phyloP scores from a whole-genome alignment of 1,140 invertebrate genomes.

The Eufriesea mexicana region DNA sequence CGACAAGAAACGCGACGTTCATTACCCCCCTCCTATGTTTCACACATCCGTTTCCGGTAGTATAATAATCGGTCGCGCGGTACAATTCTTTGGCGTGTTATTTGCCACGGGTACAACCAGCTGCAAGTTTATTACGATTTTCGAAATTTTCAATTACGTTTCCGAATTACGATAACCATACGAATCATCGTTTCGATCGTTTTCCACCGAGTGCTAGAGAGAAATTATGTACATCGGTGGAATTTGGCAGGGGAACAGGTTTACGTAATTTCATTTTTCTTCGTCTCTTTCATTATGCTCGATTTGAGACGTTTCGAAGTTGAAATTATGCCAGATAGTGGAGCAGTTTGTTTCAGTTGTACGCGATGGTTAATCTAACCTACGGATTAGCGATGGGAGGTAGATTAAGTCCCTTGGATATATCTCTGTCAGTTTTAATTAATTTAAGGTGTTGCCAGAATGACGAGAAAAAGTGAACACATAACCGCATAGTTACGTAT shows the following conservation, averaged over 20 bases:
- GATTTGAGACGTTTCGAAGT: neutral
- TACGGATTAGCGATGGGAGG: neutral
- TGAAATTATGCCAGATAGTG: neutral
- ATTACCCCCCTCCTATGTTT: conserved; percentile 78
- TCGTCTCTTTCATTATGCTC: neutral
- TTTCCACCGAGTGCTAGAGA: neutral
- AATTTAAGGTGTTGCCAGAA: neutral
- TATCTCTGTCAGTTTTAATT: neutral
- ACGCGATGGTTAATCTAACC: neutral
- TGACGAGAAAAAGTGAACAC: neutral
- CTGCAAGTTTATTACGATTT: conserved; percentile 12
- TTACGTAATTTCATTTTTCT: neutral
- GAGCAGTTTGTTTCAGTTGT: neutral
- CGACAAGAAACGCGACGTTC: conserved; percentile 67
- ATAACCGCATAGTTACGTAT: neutral
- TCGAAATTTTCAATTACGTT: no score
- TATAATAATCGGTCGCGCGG: conserved; percentile 77
- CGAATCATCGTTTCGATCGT: neutral
- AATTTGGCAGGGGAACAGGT: neutral
- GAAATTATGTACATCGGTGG: neutral
- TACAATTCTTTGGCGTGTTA: conserved; percentile 76
- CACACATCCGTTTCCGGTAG: conserved; percentile 82
- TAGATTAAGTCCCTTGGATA: neutral
- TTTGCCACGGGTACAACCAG: conserved; percentile 53
- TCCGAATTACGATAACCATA: no score